Percentiles rank a stretch among this genome's conserved stretches.
phyloP scores from a whole-genome alignment of 1,140 invertebrate species.

The Drosophila pectinifera region DNA sequence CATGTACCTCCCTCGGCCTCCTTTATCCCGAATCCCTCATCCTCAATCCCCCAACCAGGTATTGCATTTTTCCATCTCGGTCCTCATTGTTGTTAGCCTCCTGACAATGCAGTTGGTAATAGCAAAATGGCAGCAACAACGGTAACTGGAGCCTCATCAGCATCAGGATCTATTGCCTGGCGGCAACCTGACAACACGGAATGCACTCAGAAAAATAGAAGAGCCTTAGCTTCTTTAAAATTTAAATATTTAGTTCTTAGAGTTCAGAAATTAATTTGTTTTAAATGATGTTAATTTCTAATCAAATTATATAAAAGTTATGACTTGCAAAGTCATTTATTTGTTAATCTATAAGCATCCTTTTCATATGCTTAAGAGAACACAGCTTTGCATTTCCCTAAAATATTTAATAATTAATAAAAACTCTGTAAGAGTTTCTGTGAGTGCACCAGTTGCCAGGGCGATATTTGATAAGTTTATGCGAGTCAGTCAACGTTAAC shows the following conservation, averaged over 20 bases:
- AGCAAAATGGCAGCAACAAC: slow-evolving; percentile 33
- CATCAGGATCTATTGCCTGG: slow-evolving; percentile 46
- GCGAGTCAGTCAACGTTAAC: slow-evolving; percentile 22
- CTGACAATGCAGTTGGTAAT: slow-evolving; percentile 42
- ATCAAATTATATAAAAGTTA: too few species aligned
- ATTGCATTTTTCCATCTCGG: slow-evolving; percentile 13
- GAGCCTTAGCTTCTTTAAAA: too few species aligned
- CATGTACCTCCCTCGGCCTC: not conserved
- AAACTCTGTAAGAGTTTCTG: not conserved
- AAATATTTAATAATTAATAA: not conserved
- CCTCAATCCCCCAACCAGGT: slow-evolving; percentile 3
- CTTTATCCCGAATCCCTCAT: not conserved
- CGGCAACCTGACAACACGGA: slow-evolving; percentile 9
- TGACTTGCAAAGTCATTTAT: too few species aligned
- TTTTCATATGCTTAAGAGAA: too few species aligned
- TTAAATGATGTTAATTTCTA: too few species aligned
- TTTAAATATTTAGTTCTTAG: too few species aligned
- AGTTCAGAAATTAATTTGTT: too few species aligned
- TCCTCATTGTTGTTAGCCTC: slow-evolving; percentile 27
- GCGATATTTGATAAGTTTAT: slow-evolving; percentile 39
- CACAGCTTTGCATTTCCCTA: too few species aligned
- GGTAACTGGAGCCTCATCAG: slow-evolving; percentile 48
- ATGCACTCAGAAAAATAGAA: slow-evolving; percentile 16
- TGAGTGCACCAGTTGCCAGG: slow-evolving; percentile 4
- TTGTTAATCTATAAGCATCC: too few species aligned